Conservation (phyloP, 2,888 invertebrate genomes). For the Eupithecia inturbata region DNA sequence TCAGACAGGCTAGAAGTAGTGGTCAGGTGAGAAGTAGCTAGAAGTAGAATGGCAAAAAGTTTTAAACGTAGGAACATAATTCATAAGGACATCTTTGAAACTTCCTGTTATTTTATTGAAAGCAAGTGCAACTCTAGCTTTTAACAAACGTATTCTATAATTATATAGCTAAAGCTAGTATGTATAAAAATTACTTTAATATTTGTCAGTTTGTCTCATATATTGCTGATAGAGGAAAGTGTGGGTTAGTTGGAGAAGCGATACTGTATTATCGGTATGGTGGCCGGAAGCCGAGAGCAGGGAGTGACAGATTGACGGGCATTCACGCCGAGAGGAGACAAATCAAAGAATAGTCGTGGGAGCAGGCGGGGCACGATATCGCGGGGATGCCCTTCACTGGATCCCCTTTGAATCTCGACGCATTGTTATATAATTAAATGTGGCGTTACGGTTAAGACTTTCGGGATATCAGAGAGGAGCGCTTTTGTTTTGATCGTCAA, state of each 20-base stretch:
- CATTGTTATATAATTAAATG: conserved; percentile 53
- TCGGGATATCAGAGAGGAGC: conserved; percentile 10
- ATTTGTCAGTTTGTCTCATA: background rate
- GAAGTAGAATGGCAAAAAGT: background rate
- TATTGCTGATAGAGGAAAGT: no score
- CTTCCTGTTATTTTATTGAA: background rate
- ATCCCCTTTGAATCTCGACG: conserved; percentile 48
- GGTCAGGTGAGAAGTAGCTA: background rate
- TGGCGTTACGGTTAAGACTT: conserved; percentile 35
- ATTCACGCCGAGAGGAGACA: conserved; percentile 63
- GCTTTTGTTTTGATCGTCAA: conserved; percentile 17
- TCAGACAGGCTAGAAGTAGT: background rate
- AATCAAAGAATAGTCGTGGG: conserved; percentile 57
- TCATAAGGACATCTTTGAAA: background rate
- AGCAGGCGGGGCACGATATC: conserved; percentile 32
- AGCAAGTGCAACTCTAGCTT: background rate
- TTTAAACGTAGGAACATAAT: background rate
- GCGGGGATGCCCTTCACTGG: conserved; percentile 16
- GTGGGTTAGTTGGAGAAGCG: background rate
- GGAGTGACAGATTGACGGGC: conserved; percentile 62
- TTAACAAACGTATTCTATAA: background rate
- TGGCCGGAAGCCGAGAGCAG: conserved; percentile 55
- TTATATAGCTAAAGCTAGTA: background rate
- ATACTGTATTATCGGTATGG: conserved; percentile 31
- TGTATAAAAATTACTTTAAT: background rate